Percentiles rank a stretch among this genome's conserved stretches.
phyloP scores from a whole-genome alignment of 2,888 invertebrate genomes.

The Hoplodrina blanda region DNA sequence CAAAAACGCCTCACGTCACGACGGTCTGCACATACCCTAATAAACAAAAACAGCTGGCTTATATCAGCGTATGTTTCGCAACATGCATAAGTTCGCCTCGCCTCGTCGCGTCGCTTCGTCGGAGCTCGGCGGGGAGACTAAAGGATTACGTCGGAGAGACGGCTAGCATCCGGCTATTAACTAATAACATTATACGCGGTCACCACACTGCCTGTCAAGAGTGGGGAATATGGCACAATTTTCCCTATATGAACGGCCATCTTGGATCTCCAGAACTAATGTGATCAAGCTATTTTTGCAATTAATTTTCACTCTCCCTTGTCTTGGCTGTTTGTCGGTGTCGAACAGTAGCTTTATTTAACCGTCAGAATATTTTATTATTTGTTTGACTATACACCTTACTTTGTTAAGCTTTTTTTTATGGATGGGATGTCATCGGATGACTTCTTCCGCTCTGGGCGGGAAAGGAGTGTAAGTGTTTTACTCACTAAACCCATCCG shows the following conservation, averaged over 20 bases:
- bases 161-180: conserved; percentile 52
- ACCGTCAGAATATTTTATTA: not conserved
- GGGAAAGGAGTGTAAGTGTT: too few relatives aligned
- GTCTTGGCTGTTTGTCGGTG: not conserved
- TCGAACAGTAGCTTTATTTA: not conserved
- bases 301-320: not conserved
- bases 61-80: conserved; percentile 24
- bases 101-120: conserved; percentile 42
- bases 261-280: conserved; percentile 36
- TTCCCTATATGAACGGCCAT: conserved; percentile 42
- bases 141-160: conserved; percentile 41
- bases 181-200: conserved; percentile 59
- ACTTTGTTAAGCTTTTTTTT: too few relatives aligned
- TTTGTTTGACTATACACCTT: too few relatives aligned
- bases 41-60: conserved; percentile 33
- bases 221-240: conserved; percentile 37
- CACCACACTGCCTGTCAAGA: conserved; percentile 53
- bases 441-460: too few relatives aligned
- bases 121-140: conserved; percentile 21
- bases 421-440: too few relatives aligned
- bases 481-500: too few relatives aligned
- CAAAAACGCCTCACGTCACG: conserved; percentile 11
- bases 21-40: conserved; percentile 6
- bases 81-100: conserved; percentile 42
- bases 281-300: conserved; percentile 12